Base-by-base conservation (phyloP, 1,140 invertebrate species). In the Drosophila elegans region DNA sequence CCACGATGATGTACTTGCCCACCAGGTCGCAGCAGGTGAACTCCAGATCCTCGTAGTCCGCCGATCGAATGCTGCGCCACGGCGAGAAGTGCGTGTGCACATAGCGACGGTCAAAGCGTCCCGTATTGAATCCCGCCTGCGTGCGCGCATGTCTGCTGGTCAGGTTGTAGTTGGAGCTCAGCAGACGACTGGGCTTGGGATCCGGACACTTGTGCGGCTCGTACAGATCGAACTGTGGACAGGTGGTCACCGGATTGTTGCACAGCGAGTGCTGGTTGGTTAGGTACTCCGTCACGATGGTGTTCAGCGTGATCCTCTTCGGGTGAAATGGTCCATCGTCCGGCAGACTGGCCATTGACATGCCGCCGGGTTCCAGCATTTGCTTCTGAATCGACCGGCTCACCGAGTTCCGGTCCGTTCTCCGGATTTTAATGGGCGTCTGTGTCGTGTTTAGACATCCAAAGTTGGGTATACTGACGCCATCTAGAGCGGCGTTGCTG, bases 261-360 rank as follows among this genome's bases (percentile, higher is more conserved):
- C 97, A 98, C 3, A 97, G 93, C n/a, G 97, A 96, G 93, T 98
- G 97, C 92, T 99, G 98, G 93, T 99, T 98, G 44, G 97, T 96
- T 41, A 99, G 94, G 93, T 99, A 99, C 93, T 98, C 97, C 0
- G 97, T 98, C 41, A 99, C 97, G 91, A 99, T 99, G 29, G 96
- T 96, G 92, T 98, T 97, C 21, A 99, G 93, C 1, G 96, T 96
- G 16, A 97, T 94, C 3, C 92, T 92, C 64, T 78, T 94, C 91
- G 73, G 77, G 78, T 93, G 93, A 10, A 83, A 74, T 9, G 42
- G n/a, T 12, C 75, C 12, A 63, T 59, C 88, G 64, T 72, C 59
- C 0, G 78, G 55, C 16, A 82, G 11, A 80, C 66, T 21, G 16
- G 16, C 64, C 3, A 46, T 45, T 3, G 54, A 49, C 75, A 60